Conservation (phyloP, 2,113 vertebrate genomes). For the Acrocephalus kingi region DNA sequence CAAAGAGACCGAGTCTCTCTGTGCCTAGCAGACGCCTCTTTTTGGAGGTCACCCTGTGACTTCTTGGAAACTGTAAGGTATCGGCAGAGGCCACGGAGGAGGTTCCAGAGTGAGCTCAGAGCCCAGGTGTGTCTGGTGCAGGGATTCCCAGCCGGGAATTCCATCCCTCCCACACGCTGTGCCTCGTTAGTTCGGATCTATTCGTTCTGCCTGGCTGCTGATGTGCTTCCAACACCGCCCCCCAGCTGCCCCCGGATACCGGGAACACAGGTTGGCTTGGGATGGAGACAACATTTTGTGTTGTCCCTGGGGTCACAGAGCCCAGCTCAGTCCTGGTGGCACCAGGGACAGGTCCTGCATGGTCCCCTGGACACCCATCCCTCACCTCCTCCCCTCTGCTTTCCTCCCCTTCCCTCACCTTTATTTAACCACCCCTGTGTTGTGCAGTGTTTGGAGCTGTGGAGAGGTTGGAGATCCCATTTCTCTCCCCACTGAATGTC, state of each 20-base stretch:
- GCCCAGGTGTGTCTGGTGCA: not conserved
- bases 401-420: not conserved
- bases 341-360: not conserved
- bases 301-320: not conserved
- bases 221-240: not conserved
- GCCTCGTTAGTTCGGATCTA: not conserved
- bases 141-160: not conserved
- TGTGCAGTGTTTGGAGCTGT: not conserved
- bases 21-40: not conserved
- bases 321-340: not conserved
- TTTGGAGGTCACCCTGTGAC: not conserved
- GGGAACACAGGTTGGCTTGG: not conserved
- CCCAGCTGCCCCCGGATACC: not conserved
- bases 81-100: rapidly evolving
- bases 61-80: not conserved
- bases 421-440: rapidly evolving
- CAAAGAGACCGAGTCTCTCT: not conserved
- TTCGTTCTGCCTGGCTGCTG: not conserved
- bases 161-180: rapidly evolving
- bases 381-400: rapidly evolving
- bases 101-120: not conserved
- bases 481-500: not conserved
- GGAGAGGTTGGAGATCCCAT: too few relatives aligned
- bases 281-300: rapidly evolving
- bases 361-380: not conserved